phyloP scores from a whole-genome alignment of 2,888 invertebrate species.

The Microctonus hyperodae region DNA sequence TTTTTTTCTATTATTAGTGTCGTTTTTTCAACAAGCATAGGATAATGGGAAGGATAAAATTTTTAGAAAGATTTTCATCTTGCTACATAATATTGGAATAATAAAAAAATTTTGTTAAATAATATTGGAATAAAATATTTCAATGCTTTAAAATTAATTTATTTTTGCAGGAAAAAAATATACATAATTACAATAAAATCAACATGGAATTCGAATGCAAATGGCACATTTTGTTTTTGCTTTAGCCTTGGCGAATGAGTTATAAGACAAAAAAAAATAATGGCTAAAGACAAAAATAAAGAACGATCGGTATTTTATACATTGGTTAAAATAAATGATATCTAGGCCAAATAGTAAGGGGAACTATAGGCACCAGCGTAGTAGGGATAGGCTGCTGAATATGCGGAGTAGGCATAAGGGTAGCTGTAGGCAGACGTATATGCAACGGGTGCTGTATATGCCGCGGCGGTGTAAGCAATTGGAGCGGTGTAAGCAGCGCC shows the following conservation, averaged over 20 bases:
- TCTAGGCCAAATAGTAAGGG: conserved; percentile 50
- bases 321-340: conserved; percentile 3
- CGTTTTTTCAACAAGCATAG: too few relatives aligned
- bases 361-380: conserved; percentile 50
- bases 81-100: too few relatives aligned
- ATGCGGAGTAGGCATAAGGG: conserved; percentile 48
- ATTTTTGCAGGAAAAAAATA: conserved; percentile 2
- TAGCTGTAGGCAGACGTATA: conserved; percentile 49
- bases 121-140: background rate
- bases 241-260: background rate
- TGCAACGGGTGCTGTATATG: conserved; percentile 52
- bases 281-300: conserved; percentile 23
- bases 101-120: background rate
- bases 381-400: conserved; percentile 49
- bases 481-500: conserved; percentile 55
- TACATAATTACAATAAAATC: conserved; percentile 9
- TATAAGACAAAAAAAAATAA: background rate
- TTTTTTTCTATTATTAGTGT: too few relatives aligned
- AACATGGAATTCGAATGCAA: conserved; percentile 4
- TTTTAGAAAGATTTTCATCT: too few relatives aligned
- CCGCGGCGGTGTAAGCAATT: conserved; percentile 49
- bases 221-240: background rate
- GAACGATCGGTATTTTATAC: conserved; percentile 34
- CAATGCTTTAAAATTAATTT: conserved; percentile 4
- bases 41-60: too few relatives aligned